Conservation (phyloP, 2,797 vertebrate species). For the Poecilia picta region DNA sequence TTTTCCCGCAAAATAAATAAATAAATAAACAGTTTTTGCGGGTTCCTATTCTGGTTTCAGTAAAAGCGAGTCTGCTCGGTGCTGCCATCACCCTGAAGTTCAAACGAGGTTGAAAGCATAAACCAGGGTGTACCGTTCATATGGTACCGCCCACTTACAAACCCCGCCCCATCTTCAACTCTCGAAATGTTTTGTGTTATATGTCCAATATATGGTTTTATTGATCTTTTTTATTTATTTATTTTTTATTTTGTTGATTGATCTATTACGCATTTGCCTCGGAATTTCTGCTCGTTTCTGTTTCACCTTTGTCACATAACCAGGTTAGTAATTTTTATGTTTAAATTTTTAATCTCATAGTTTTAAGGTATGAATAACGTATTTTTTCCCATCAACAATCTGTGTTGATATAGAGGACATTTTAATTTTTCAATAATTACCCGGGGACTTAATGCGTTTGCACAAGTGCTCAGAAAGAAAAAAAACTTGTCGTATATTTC, state of each 20-base stretch:
- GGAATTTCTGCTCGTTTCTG: background rate
- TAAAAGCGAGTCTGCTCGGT: no score
- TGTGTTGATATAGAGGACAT: background rate
- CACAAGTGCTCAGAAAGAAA: background rate
- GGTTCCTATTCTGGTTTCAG: no score
- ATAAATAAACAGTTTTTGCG: no score
- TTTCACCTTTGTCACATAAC: background rate
- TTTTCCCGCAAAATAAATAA: no score
- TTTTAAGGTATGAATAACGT: no score
- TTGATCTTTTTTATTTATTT: no score
- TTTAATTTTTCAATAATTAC: background rate
- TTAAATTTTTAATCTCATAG: no score
- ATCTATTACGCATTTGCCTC: background rate
- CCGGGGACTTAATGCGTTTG: background rate
- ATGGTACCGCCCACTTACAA: background rate
- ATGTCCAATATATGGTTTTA: background rate
- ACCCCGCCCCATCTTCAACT: background rate
- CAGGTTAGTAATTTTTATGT: background rate
- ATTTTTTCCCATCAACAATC: no score
- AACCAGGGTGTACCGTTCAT: background rate
- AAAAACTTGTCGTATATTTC: background rate
- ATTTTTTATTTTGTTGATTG: background rate
- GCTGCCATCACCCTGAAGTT: no score
- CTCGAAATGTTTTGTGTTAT: background rate
- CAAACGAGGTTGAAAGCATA: background rate